These are phyloP conservation scores for Diabrotica undecimpunctata DNA, from an alignment of 1,140 invertebrate genomes.

Conservation along the genomic window DNA sequence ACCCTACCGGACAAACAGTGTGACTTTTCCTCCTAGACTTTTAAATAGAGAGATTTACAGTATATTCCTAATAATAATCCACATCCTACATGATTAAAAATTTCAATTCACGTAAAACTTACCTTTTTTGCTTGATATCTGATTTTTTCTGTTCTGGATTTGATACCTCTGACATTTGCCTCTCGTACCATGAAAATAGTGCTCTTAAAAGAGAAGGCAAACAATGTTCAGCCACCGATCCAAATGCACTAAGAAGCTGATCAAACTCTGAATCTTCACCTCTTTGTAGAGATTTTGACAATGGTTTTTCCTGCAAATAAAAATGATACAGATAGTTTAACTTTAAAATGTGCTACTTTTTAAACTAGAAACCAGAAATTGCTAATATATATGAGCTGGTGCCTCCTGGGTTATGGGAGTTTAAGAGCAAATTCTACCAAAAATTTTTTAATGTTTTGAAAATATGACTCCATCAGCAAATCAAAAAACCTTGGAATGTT, in stretches of 20 bases:
- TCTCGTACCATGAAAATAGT: slow-evolving; percentile 95
- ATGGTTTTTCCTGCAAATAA: slow-evolving; percentile 69
- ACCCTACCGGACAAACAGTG: no score
- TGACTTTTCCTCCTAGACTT: no score
- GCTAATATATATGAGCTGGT: no score
- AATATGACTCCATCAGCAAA: no score
- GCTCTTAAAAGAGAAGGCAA: slow-evolving; percentile 90
- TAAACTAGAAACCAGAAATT: no score
- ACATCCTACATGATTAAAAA: no score
- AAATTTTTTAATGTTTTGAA: no score
- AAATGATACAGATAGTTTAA: background rate
- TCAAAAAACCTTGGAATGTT: no score
- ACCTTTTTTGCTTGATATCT: slow-evolving; percentile 72
- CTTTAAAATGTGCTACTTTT: background rate
- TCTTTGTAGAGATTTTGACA: slow-evolving; percentile 90
- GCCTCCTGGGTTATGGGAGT: no score
- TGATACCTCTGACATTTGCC: slow-evolving; percentile 70
- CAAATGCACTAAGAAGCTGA: slow-evolving; percentile 89
- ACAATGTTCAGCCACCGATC: slow-evolving; percentile 94
- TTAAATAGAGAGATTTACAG: no score
- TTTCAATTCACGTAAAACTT: slow-evolving; percentile 6
- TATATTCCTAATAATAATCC: no score
- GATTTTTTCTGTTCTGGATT: slow-evolving; percentile 55
- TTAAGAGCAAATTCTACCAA: no score
- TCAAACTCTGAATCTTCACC: slow-evolving; percentile 94